Conservation (phyloP, 2,113 vertebrate species). For the Tupaia chinensis region DNA sequence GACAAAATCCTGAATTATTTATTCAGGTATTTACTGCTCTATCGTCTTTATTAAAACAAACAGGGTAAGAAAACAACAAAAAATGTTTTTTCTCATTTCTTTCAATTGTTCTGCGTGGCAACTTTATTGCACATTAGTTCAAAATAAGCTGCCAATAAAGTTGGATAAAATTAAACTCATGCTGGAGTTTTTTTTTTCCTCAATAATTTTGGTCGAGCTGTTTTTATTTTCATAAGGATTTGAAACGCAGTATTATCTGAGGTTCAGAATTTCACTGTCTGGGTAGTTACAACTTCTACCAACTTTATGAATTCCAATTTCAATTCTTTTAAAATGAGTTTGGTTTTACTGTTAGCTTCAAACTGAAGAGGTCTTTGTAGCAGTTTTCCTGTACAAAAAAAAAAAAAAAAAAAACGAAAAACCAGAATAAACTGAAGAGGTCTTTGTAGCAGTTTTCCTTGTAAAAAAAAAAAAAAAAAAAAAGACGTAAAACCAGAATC, state of each 20-base stretch:
- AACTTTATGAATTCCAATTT: conserved; percentile 78
- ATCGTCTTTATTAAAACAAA: conserved; percentile 69
- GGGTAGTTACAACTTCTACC: conserved; percentile 81
- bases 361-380: conserved; percentile 37
- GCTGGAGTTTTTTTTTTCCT: conserved; percentile 70
- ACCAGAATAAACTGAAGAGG: conserved; percentile 18
- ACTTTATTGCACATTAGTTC: conserved; percentile 76
- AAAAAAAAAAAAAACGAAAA: background rate
- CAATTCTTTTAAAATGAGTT: conserved; percentile 67
- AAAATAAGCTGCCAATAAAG: conserved; percentile 84
- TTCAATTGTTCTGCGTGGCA: conserved; percentile 52
- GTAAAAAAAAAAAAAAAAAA: background rate
- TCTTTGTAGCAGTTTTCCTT: conserved; percentile 33
- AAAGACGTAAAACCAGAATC: conserved; percentile 33
- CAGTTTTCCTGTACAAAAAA: conserved; percentile 25
- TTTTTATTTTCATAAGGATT: conserved; percentile 85
- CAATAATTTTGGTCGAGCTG: conserved; percentile 77
- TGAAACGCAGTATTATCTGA: conserved; percentile 81
- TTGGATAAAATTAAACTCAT: conserved; percentile 81
- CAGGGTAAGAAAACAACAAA: conserved; percentile 57
- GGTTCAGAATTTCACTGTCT: conserved; percentile 82
- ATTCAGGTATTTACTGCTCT: conserved; percentile 58
- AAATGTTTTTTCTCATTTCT: conserved; percentile 62
- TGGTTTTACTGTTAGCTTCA: conserved; percentile 65
- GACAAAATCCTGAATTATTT: background rate